Conservation (phyloP, 2,888 invertebrate genomes). For the Tortrix viridana region DNA sequence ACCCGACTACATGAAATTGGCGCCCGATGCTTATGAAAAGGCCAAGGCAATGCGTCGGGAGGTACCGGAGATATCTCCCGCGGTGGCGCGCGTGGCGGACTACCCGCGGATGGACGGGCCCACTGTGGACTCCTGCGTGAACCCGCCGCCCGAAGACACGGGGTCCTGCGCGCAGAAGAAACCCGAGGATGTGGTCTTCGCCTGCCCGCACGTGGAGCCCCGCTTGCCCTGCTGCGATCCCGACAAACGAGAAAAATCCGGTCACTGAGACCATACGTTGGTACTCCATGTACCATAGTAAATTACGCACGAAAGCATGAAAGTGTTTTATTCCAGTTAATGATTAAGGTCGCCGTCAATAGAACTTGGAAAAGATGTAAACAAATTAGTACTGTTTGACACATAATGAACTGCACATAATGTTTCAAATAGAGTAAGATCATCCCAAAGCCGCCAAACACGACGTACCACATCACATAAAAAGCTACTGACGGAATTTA, state of each 20-base stretch:
- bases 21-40: conserved; percentile 66
- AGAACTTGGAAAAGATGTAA: too few relatives aligned
- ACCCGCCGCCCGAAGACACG: conserved; percentile 51
- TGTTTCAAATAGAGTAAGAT: too few relatives aligned
- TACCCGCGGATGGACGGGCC: conserved; percentile 55
- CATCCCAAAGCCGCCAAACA: too few relatives aligned
- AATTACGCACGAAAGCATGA: conserved; percentile 8
- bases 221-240: conserved; percentile 65
- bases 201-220: conserved; percentile 65
- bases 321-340: too few relatives aligned
- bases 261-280: conserved; percentile 4
- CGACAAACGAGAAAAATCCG: conserved; percentile 48
- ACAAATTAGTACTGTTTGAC: too few relatives aligned
- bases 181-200: conserved; percentile 73
- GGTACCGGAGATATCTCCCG: conserved; percentile 68
- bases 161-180: conserved; percentile 58
- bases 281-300: conserved; percentile 10
- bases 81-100: conserved; percentile 57
- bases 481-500: too few relatives aligned
- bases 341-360: too few relatives aligned
- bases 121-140: conserved; percentile 53
- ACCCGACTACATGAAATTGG: conserved; percentile 71
- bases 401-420: too few relatives aligned
- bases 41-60: conserved; percentile 68
- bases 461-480: too few relatives aligned